These are phyloP conservation scores for Formica aserva DNA, from an alignment of 2,888 invertebrate species.

Conservation along the genomic window DNA sequence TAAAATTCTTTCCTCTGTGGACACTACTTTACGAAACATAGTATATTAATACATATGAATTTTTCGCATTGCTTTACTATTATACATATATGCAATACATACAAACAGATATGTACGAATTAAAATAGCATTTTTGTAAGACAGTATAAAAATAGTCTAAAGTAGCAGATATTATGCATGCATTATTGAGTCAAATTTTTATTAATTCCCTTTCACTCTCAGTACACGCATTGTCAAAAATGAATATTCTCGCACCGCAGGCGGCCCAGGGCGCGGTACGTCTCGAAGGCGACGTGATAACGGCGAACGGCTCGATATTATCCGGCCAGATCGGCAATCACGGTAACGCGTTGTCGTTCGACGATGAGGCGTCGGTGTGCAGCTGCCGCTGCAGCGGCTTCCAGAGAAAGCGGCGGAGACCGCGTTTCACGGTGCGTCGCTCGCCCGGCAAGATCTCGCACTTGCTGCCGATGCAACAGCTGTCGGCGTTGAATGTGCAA, in stretches of 20 bases:
- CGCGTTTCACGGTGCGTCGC: constrained; percentile 87
- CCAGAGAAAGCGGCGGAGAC: constrained; percentile 84
- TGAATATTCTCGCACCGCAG: constrained; percentile 85
- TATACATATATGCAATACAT: too few relatives aligned
- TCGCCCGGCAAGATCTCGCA: constrained; percentile 87
- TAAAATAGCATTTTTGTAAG: not conserved
- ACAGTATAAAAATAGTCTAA: not conserved
- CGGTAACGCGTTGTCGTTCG: constrained; percentile 85
- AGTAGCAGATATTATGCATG: not conserved
- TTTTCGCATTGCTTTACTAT: too few relatives aligned
- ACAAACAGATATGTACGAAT: too few relatives aligned
- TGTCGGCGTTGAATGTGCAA: constrained; percentile 78
- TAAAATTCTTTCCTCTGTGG: not conserved
- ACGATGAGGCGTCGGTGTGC: constrained; percentile 85
- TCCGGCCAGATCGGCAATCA: constrained; percentile 88
- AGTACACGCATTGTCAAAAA: not conserved
- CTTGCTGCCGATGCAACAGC: constrained; percentile 86
- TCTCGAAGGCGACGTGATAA: constrained; percentile 98
- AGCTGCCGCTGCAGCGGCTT: constrained; percentile 86
- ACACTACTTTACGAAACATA: not conserved
- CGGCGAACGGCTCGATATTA: constrained; percentile 95
- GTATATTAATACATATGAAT: not conserved
- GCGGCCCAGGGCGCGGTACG: constrained; percentile 98
- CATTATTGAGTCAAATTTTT: not conserved
- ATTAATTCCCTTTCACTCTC: not conserved